Evolutionary conservation across 2,113 vertebrate genomes (phyloP), one percentile per base, ranked within the genome.

Genomic region (Pelmatolapia mariae): DNA sequence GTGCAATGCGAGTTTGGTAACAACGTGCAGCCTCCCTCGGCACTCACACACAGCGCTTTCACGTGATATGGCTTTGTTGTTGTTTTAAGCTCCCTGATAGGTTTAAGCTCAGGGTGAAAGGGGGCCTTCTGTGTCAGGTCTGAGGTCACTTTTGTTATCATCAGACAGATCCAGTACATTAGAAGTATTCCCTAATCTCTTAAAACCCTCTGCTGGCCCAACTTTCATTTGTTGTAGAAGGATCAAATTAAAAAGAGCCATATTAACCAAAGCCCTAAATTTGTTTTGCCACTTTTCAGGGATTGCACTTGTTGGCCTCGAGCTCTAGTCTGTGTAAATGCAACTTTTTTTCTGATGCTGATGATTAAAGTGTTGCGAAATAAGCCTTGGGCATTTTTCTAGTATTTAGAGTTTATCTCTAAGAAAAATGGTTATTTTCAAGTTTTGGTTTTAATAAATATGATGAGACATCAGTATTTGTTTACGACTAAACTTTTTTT

Each of bases 61-160:
- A 76, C 63, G 38, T 71, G 78, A 86, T 40, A 43, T 19, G 38
- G 8, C 85, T 16, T 33, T 16, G 45, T 80, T 86, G 86, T 79
- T 59, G 22, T 87, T 87, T 22, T 84, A 83, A 92, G 88, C 86
- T 84, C 13, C 43, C 56, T 59, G 71, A 50, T 61, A 78, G 84
- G 36, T 86, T 86, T 89, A 88, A 88, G 43, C 83, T 85, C 38
- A 80, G 83, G 85, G 43, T 83, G 36, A 89, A 52, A 87, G 87
- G 68, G 68, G 38, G 54, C 86, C 82, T 92, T 82, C 84, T 80
- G 26, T 89, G 81, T 89, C 82, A 86, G 85, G 80, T 89, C 83
- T 86, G 87, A 91, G 89, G 91, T 93, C 86, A 91, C 83, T 84
- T 82, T 53, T 89, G 93, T 90, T 89, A 80, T 88, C 86, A 59